Base-by-base conservation (phyloP, 2,113 vertebrate species). In the Corythornis vintsioides region DNA sequence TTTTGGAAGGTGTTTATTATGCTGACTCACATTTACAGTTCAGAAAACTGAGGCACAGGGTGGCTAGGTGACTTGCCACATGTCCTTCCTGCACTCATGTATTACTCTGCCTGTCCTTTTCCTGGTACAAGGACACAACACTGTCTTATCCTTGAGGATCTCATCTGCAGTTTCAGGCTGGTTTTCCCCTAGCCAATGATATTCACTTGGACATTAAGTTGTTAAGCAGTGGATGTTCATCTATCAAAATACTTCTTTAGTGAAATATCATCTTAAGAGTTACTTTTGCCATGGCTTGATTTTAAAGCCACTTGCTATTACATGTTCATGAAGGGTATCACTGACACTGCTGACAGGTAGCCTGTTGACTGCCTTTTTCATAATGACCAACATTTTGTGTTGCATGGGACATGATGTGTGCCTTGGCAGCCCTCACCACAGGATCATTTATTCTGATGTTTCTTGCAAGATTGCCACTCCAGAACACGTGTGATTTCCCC, bases 331-430 rank as follows among this genome's bases (percentile, higher is more conserved):
- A 31, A 40, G 6, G 21, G 9, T 29, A 63, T 6, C 33, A 33
- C 31, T 2, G 1, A 14, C 61, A 56, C n/a, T n/a, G 3, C 11
- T 64, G 29, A 28, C 0, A 0, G 13, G 11, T 69, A 43, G 24
- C 29, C 78, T 74, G 38, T 74, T 1, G 28, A 17, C 16, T 0
- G 0, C 19, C 40, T n/a, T 48, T 65, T n/a, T 31, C n/a, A 22
- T 63, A 83, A 15, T 4, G 52, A 50, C 60, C 40, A 65, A 16
- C 11, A 7, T 14, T 61, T 69, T 65, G 72, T 12, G n/a, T 38
- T 72, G 50, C 19, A 2, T 25, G n/a, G 55, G 55, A 60, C 31
- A 13, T 10, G 18, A 18, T 1, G 0, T 28, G 10, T 0, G 0
- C 11, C 28, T 1, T 1, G 8, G 28, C 14, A 82, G 19, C 5